These are phyloP conservation scores for Stegodyphus dumicola DNA, from an alignment of 1,140 invertebrate genomes.

Conservation along the genomic window DNA sequence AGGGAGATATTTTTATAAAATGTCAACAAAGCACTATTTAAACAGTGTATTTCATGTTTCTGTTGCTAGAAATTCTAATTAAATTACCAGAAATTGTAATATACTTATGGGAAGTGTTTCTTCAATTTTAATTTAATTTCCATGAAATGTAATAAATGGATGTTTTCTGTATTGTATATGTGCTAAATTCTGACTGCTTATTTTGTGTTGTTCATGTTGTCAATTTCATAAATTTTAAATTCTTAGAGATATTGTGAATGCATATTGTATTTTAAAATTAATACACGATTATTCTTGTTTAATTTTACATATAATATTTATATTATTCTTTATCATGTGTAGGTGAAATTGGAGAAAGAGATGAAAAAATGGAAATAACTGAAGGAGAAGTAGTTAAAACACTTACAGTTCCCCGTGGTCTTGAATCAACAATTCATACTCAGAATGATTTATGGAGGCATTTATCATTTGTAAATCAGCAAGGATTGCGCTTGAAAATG, in stretches of 20 bases:
- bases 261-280: background rate
- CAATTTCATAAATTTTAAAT: background rate
- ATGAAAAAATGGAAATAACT: conserved; percentile 4
- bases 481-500: background rate
- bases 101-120: too few species aligned
- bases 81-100: too few species aligned
- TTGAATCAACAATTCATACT: conserved; percentile 40
- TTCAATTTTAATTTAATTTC: too few species aligned
- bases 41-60: too few species aligned
- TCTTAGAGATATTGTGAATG: background rate
- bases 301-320: too few species aligned
- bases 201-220: too few species aligned
- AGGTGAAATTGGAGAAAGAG: background rate
- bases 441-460: conserved; percentile 45
- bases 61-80: too few species aligned
- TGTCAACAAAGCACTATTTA: too few species aligned
- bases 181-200: too few species aligned
- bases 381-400: conserved; percentile 36
- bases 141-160: too few species aligned
- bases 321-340: background rate
- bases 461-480: background rate
- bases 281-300: background rate
- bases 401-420: background rate
- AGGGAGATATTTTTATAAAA: too few species aligned
- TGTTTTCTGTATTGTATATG: too few species aligned